phyloP scores from a whole-genome alignment of 2,797 vertebrate species.

The Bovichtus variegatus region DNA sequence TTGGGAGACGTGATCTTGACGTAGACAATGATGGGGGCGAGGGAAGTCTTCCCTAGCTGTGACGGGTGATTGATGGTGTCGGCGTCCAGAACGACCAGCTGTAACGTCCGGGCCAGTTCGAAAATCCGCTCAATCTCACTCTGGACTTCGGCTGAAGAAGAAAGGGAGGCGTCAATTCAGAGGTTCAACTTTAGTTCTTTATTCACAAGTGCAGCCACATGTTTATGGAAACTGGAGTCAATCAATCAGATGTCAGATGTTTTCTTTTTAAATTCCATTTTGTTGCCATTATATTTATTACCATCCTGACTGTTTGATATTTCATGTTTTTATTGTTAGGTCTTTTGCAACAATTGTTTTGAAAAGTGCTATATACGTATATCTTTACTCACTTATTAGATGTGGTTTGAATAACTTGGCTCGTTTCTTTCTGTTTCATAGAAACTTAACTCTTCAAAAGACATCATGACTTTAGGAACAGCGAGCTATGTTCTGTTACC shows the following conservation, averaged over 20 bases:
- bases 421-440: constrained; percentile 1
- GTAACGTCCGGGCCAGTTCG: constrained; percentile 95
- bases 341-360: background rate
- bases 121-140: constrained; percentile 99
- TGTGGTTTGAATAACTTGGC: background rate
- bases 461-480: constrained; percentile 25
- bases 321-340: background rate
- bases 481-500: constrained; percentile 34
- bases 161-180: background rate
- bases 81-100: constrained; percentile 96
- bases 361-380: background rate
- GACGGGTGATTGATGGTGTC: constrained; percentile 99
- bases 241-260: background rate
- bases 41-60: constrained; percentile 96
- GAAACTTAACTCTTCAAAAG: constrained; percentile 40
- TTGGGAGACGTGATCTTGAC: constrained; percentile 99
- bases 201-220: background rate
- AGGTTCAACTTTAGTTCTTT: background rate
- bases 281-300: background rate
- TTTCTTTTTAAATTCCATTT: background rate
- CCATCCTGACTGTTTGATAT: background rate
- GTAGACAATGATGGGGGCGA: constrained; percentile 97
- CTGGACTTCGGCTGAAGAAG: constrained; percentile 93
- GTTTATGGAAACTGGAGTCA: background rate
- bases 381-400: background rate